Base-by-base conservation (phyloP, 2,113 vertebrate species). In the Elephantulus edwardii region DNA sequence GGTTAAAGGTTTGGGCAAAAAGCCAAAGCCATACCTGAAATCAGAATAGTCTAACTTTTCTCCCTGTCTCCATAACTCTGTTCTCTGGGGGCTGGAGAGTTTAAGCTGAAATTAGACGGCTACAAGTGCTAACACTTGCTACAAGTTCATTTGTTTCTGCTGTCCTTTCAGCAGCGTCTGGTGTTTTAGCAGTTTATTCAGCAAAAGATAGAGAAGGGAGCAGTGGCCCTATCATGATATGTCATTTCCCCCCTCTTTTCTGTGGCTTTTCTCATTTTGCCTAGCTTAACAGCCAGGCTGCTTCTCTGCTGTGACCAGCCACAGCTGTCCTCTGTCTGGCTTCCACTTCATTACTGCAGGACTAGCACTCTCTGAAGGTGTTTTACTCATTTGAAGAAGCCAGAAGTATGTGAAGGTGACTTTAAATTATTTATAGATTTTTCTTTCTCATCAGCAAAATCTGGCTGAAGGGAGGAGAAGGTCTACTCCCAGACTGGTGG, bases 21-120 rank as follows among this genome's bases (percentile, higher is more conserved):
- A 77, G 48, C 71, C 76, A 90, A 91, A 54, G 91, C 52, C 74
- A 95, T 74, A 78, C 70, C 86, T 87, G 33, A 91, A 80, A 68
- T 24, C 78, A 7, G 35, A 86, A 79, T 46, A 26, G 38, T 83
- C 35, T 85, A 68, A 40, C 38, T 82, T n/a, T 91, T 33, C 20
- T 19, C 0, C 6, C 2, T 54, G 14, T 68, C 60, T 84, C 14
- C 42, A 44, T 93, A 94, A 64, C 89, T 88, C 8, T 2, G 0
- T 56, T 64, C 44, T 70, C 20, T 0, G 14, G 44, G 48, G 74
- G 88, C 64, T 74, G 10, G 0, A 30, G 48, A 93, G 54, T 95
- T 91, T 72, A 46, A 74, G 0, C 46, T 81, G 28, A 77, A 94
- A 81, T 91, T 90, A 74, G 48, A 87, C 28, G 35, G 7, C 26